phyloP scores from a whole-genome alignment of 2,113 vertebrate species.

The Balaeniceps rex region DNA sequence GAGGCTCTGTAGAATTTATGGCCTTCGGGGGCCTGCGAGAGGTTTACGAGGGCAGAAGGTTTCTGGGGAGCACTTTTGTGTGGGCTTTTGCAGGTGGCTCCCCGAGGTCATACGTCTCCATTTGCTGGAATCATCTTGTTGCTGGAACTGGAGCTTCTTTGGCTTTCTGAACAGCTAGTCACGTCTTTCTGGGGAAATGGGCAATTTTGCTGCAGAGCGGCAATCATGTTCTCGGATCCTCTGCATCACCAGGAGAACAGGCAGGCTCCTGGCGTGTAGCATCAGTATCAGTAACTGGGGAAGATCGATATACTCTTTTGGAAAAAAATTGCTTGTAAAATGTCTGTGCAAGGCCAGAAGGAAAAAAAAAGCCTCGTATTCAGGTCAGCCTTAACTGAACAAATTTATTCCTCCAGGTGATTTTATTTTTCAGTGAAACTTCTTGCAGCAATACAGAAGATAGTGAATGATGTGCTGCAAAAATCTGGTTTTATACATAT shows the following conservation, averaged over 20 bases:
- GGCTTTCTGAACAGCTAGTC: neutral
- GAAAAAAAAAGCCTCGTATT: neutral
- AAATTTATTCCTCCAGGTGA: neutral
- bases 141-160: neutral
- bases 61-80: slow-evolving; percentile 41
- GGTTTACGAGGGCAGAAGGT: slow-evolving; percentile 23
- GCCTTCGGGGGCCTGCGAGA: neutral
- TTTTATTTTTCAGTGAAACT: neutral
- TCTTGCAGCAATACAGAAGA: neutral
- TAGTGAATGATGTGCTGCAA: neutral
- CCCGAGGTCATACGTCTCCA: neutral
- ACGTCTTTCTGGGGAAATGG: neutral
- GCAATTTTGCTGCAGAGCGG: neutral
- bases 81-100: slow-evolving; percentile 49
- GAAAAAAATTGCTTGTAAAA: neutral
- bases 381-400: neutral
- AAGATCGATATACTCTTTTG: rapidly evolving
- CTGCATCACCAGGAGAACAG: neutral
- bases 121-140: neutral
- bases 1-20: slow-evolving; percentile 24
- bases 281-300: neutral
- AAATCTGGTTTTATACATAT: neutral
- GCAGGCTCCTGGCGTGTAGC: neutral
- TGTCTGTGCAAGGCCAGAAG: neutral
- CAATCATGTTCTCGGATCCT: rapidly evolving